A percentile compares a stretch with the other conserved stretches of the same genome.
Conservation (phyloP, 2,888 invertebrate species). For the Drosophila hamatofila region DNA sequence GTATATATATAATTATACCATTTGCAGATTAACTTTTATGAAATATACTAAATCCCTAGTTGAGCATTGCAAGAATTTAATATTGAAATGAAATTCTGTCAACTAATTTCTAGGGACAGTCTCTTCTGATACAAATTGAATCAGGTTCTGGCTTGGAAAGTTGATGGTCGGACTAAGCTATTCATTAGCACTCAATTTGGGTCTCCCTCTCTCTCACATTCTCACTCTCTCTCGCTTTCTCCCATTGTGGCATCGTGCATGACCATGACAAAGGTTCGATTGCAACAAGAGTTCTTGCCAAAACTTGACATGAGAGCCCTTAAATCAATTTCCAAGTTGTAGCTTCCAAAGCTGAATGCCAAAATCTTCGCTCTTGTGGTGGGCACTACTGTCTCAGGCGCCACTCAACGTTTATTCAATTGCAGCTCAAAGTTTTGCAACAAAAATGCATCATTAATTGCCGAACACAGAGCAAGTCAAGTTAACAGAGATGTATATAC, state of each 20-base stretch:
- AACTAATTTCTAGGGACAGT: neutral
- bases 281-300: constrained; percentile 38
- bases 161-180: constrained; percentile 1
- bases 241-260: constrained; percentile 12
- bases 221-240: neutral
- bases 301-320: constrained; percentile 51
- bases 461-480: constrained; percentile 39
- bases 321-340: constrained; percentile 61
- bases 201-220: neutral
- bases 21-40: neutral
- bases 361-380: constrained; percentile 10
- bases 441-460: constrained; percentile 65
- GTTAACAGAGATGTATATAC: constrained; percentile 9
- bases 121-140: neutral
- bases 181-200: neutral
- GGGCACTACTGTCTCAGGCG: constrained; percentile 10
- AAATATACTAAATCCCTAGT: neutral
- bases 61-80: neutral
- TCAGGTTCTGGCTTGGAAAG: neutral
- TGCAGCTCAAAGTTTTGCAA: constrained; percentile 40
- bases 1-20: neutral
- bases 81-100: neutral
- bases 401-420: constrained; percentile 47
- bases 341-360: constrained; percentile 33
- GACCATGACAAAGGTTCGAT: constrained; percentile 57